Percentiles rank a stretch among this genome's conserved stretches.
Evolutionary conservation across 2,888 invertebrate genomes (phyloP).

Genomic region (Aethes cnicana): DNA sequence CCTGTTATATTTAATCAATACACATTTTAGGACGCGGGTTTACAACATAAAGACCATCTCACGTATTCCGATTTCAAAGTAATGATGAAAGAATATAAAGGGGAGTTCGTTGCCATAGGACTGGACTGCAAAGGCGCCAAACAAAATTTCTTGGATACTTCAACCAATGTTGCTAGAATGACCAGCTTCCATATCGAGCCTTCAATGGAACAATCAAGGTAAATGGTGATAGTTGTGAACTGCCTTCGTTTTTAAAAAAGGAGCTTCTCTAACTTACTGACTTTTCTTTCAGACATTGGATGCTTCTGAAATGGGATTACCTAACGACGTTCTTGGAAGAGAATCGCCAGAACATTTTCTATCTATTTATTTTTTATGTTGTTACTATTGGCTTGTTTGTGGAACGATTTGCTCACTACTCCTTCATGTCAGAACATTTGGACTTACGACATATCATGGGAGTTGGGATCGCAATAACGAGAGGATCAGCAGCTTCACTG

Average conservation of each 20-base stretch:
- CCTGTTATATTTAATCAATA: neutral
- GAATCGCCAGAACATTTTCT: constrained; percentile 97
- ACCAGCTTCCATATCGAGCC: constrained; percentile 96
- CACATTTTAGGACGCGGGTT: constrained; percentile 88
- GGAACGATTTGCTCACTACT: constrained; percentile 97
- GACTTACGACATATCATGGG: constrained; percentile 98
- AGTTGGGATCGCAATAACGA: constrained; percentile 96
- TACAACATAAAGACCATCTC: constrained; percentile 94
- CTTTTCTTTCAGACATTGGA: constrained; percentile 82
- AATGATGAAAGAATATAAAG: constrained; percentile 98
- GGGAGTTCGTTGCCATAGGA: constrained; percentile 96
- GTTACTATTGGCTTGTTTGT: constrained; percentile 96
- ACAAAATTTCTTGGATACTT: constrained; percentile 96
- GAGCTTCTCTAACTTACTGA: too few species aligned
- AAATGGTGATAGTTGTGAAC: constrained; percentile 13
- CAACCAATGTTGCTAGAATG: constrained; percentile 97
- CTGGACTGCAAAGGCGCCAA: constrained; percentile 97
- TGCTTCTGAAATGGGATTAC: constrained; percentile 91
- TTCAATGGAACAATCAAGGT: constrained; percentile 85
- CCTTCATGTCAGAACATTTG: constrained; percentile 97
- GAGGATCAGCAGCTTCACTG: constrained; percentile 96
- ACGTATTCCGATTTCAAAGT: constrained; percentile 96
- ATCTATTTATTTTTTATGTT: constrained; percentile 97
- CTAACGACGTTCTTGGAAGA: constrained; percentile 96
- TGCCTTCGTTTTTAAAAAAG: too few species aligned